phyloP scores from a whole-genome alignment of 2,797 vertebrate genomes.

The Ceryle rudis region DNA sequence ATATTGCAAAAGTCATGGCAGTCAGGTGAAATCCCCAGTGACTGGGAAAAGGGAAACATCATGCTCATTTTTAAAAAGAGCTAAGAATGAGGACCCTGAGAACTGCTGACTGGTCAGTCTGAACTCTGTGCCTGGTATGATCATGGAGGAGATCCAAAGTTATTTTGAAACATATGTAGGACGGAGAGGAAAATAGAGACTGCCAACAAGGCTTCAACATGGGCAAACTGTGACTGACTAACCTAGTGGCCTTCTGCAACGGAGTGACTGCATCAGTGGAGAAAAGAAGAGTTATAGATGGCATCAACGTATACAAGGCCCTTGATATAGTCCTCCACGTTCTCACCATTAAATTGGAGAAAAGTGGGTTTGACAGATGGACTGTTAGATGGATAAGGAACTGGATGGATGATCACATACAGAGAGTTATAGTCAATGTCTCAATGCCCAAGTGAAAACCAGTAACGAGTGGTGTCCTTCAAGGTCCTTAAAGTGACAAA shows the following conservation, averaged over 20 bases:
- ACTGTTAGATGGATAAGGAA: not conserved
- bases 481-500: not conserved
- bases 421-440: not conserved
- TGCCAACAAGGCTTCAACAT: not conserved
- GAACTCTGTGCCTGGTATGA: fast-evolving
- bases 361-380: not conserved
- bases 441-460: not conserved
- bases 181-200: not conserved
- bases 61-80: not conserved
- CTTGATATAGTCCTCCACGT: not conserved
- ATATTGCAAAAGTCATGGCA: not conserved
- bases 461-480: not conserved
- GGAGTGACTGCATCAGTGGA: not conserved
- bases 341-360: not conserved
- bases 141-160: not conserved
- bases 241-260: not conserved
- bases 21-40: fast-evolving
- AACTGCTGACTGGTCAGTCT: not conserved
- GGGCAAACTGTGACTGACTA: not conserved
- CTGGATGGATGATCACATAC: fast-evolving
- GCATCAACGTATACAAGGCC: not conserved
- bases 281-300: not conserved
- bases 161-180: not conserved
- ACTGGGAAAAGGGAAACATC: not conserved
- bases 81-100: not conserved